A percentile compares a stretch with the other conserved stretches of the same genome.
Evolutionary conservation across 2,888 invertebrate species (phyloP).

Genomic region (Drosophila parthenogenetica): DNA sequence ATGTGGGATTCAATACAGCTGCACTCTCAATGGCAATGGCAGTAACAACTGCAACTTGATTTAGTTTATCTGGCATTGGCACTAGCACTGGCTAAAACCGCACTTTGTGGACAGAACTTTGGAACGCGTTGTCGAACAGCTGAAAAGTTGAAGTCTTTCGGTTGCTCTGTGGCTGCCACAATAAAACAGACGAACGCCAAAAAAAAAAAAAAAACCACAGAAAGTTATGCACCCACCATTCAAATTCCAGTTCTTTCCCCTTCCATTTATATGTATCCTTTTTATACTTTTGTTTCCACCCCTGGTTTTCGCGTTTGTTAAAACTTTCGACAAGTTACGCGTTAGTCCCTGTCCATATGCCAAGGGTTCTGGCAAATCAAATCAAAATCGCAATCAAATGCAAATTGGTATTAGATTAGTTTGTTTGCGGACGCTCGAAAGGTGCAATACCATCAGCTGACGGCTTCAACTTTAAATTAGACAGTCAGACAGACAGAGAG

Average conservation of each 20-base stretch:
- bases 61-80: slow-evolving; percentile 67
- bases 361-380: slow-evolving; percentile 58
- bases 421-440: slow-evolving; percentile 65
- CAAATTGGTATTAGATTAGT: slow-evolving; percentile 80
- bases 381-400: slow-evolving; percentile 78
- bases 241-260: slow-evolving; percentile 24
- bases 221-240: slow-evolving; percentile 50
- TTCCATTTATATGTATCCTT: slow-evolving; percentile 22
- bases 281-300: not conserved
- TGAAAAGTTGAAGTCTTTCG: slow-evolving; percentile 55
- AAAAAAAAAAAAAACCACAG: slow-evolving; percentile 52
- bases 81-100: slow-evolving; percentile 43
- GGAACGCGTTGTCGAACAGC: slow-evolving; percentile 35
- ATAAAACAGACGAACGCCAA: slow-evolving; percentile 46
- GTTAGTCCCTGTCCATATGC: not conserved
- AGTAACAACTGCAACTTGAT: slow-evolving; percentile 50
- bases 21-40: slow-evolving; percentile 10
- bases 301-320: slow-evolving; percentile 33
- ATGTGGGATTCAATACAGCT: slow-evolving; percentile 51
- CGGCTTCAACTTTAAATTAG: slow-evolving; percentile 63
- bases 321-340: slow-evolving; percentile 58
- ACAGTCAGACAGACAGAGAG: slow-evolving; percentile 28
- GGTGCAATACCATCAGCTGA: slow-evolving; percentile 47
- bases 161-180: slow-evolving; percentile 36
- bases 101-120: slow-evolving; percentile 58